phyloP scores from a whole-genome alignment of 2,113 vertebrate genomes.

The Upupa epops region DNA sequence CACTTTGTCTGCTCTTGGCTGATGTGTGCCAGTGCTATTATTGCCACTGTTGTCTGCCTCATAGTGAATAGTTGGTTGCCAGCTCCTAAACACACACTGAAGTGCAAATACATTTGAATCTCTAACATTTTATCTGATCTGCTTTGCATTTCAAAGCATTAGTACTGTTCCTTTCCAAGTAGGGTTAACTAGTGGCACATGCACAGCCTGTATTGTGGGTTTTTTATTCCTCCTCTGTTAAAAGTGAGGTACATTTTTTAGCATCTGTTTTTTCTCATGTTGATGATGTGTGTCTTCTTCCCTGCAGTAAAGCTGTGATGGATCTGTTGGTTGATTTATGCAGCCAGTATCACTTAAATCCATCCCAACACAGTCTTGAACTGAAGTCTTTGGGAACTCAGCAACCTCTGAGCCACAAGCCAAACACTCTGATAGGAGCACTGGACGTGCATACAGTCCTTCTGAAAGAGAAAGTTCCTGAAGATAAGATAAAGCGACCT shows the following conservation, averaged over 20 bases:
- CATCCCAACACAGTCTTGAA: slow-evolving; percentile 88
- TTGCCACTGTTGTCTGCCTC: neutral
- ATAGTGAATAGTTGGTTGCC: neutral
- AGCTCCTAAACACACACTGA: neutral
- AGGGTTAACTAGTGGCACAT: neutral
- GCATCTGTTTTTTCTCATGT: neutral
- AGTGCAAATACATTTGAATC: neutral
- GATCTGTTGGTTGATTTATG: slow-evolving; percentile 95
- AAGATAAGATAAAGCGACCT: slow-evolving; percentile 82
- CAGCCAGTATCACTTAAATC: slow-evolving; percentile 89
- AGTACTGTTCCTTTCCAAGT: neutral
- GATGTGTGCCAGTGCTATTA: neutral
- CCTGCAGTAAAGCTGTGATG: slow-evolving; percentile 92
- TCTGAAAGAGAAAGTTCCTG: slow-evolving; percentile 87
- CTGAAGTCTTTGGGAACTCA: slow-evolving; percentile 78
- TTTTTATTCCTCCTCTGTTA: neutral
- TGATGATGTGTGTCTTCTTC: neutral
- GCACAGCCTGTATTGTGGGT: neutral
- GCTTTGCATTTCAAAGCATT: neutral
- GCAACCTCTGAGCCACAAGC: slow-evolving; percentile 87
- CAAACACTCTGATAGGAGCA: slow-evolving; percentile 88
- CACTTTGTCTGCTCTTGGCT: neutral
- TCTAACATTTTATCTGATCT: neutral
- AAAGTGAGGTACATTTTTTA: neutral
- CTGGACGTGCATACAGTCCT: slow-evolving; percentile 83